A percentile compares a stretch with the other conserved stretches of the same genome.
These are phyloP conservation scores for Neolamprologus fasciatus DNA, from an alignment of 2,113 vertebrate species.

Conservation along the genomic window DNA sequence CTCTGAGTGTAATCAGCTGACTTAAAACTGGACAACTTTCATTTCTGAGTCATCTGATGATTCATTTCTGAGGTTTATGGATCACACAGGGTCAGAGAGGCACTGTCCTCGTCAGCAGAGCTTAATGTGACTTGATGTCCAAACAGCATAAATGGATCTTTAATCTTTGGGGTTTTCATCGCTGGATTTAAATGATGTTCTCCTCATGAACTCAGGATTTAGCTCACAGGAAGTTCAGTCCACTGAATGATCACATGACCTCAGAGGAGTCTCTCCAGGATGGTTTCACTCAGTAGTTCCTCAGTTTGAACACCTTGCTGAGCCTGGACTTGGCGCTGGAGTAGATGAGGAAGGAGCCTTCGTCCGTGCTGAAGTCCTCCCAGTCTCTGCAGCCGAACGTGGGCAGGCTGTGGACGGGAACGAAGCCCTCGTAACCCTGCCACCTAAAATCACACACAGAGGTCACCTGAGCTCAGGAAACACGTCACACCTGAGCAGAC, in stretches of 20 bases:
- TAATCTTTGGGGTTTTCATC: not conserved
- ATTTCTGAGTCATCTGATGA: not conserved
- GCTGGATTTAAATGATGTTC: not conserved
- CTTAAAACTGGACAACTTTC: not conserved
- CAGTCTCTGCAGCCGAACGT: constrained; percentile 88
- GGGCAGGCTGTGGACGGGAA: constrained; percentile 79
- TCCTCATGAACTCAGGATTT: not conserved
- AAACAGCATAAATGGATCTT: not conserved
- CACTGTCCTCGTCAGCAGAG: not conserved
- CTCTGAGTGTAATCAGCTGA: not conserved
- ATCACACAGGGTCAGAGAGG: not conserved
- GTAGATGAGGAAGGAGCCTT: constrained; percentile 86
- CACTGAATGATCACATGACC: not conserved
- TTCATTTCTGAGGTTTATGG: not conserved
- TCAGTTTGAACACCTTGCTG: constrained; percentile 87
- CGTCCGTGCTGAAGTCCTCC: constrained; percentile 78
- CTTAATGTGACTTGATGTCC: not conserved
- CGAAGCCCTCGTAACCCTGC: constrained; percentile 91
- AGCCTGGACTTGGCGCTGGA: constrained; percentile 87
- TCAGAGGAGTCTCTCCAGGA: not conserved
- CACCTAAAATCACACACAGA: constrained; percentile 72
- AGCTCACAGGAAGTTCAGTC: not conserved
- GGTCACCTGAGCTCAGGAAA: not conserved
- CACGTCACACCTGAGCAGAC: not conserved
- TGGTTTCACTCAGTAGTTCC: constrained; percentile 60